Percentiles rank a stretch among this genome's conserved stretches.
These are phyloP conservation scores for Caenorhabditis briggsae DNA, from an alignment of 1,140 invertebrate genomes.

Conservation along the genomic window DNA sequence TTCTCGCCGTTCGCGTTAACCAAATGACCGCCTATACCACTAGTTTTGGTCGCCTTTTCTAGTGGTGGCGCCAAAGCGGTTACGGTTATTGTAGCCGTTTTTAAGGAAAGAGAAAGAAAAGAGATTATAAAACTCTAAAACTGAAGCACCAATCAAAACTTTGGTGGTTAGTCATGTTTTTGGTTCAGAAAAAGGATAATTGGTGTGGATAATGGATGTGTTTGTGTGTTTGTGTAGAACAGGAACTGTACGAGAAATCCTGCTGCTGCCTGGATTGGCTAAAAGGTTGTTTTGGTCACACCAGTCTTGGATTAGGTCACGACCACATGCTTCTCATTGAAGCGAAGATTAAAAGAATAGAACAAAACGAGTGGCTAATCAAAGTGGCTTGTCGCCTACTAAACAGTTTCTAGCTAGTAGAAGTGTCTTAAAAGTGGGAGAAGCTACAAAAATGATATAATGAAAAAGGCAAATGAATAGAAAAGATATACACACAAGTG, in stretches of 20 bases:
- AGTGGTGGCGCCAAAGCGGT: background rate
- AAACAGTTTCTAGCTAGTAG: background rate
- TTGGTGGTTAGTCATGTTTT: conserved; percentile 33
- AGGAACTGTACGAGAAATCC: conserved; percentile 46
- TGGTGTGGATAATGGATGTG: conserved; percentile 55
- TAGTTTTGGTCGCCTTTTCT: background rate
- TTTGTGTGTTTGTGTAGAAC: conserved; percentile 42
- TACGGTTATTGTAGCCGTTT: conserved; percentile 1
- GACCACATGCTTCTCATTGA: conserved; percentile 1
- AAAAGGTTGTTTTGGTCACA: conserved; percentile 46
- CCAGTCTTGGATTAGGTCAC: conserved; percentile 26
- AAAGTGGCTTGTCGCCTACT: background rate
- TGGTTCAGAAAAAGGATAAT: conserved; percentile 52
- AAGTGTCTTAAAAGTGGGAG: background rate
- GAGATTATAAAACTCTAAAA: conserved; percentile 51
- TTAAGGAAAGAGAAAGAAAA: too few species aligned
- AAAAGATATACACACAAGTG: conserved; percentile 37
- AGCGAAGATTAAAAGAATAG: background rate
- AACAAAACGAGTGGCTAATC: background rate
- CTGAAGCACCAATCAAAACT: conserved; percentile 54
- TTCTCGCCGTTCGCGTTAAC: conserved; percentile 3
- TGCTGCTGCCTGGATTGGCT: background rate
- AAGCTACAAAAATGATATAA: background rate
- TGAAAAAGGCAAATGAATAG: background rate
- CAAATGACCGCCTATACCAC: conserved; percentile 9